Evolutionary conservation across 2,888 invertebrate species (phyloP).

Genomic region (Ecliptopera silaceata): DNA sequence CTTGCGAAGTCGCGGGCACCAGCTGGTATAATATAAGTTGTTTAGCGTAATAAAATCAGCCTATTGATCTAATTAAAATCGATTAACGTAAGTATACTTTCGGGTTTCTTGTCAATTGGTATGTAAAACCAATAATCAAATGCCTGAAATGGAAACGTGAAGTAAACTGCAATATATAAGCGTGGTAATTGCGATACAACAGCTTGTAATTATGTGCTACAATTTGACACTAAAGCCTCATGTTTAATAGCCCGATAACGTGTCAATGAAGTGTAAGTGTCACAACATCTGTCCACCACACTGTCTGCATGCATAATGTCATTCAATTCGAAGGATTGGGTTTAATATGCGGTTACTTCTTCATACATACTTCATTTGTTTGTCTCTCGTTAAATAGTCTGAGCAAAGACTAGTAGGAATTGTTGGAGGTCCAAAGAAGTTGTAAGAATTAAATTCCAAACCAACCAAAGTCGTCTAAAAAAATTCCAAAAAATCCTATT

Average conservation of each 20-base stretch:
- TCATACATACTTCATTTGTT: too few relatives aligned
- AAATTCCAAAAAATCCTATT: too few relatives aligned
- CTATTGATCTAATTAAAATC: not conserved
- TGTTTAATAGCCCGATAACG: not conserved
- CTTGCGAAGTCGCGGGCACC: too few relatives aligned
- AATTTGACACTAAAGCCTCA: slow-evolving; percentile 1
- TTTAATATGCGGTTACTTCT: too few relatives aligned
- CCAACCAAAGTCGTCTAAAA: too few relatives aligned
- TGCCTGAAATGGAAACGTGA: slow-evolving; percentile 1
- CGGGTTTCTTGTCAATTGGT: not conserved
- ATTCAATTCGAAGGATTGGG: too few relatives aligned
- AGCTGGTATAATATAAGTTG: too few relatives aligned
- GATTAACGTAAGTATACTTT: not conserved
- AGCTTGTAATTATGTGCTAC: not conserved
- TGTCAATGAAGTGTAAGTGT: not conserved
- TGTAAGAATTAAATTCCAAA: too few relatives aligned
- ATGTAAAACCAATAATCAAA: not conserved
- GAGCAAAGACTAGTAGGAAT: too few relatives aligned
- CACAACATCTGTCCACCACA: slow-evolving; percentile 24
- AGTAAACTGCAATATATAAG: not conserved
- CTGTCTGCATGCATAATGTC: not conserved
- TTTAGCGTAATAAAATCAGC: too few relatives aligned
- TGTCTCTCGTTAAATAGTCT: too few relatives aligned
- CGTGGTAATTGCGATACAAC: not conserved
- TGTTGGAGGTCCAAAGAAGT: too few relatives aligned